Evolutionary conservation across 2,888 invertebrate species (phyloP), one percentile per base, ranked within the genome.

Genomic region (Endotricha flammealis): DNA sequence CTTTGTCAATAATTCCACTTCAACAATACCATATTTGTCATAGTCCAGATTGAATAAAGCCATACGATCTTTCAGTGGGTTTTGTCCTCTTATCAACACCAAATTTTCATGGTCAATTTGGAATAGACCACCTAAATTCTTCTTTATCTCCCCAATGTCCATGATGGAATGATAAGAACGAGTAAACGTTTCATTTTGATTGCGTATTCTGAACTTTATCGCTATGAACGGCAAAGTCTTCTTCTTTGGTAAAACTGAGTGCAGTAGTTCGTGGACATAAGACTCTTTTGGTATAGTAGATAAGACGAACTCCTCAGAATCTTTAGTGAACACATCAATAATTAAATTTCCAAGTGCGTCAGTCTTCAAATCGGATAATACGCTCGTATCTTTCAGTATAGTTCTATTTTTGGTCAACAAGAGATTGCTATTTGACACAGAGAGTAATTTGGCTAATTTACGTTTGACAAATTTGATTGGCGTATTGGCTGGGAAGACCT

Each of bases 101-200:
- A 92, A 62, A 25, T 83, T 70, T 8, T 87, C 73, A 0, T 78
- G 76, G 9, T 88, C 78, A 1, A 89, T 73, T 60, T 86, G 79
- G 55, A 92, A 91, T 25, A 90, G 77, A 1, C 86, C 87, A 1
- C 79, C 87, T 25, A 92, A 74, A 50, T 90, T 90, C 48, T 87
- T 85, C 61, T 90, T 91, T 25, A 92, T 80, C 53, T 90, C 90
- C 34, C 75, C 81, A 30, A 91, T 69, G 40, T 83, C 88, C 63
- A 88, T 83, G 12, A 78, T 75, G 1, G 80, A 78, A 36, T 87
- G 79, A 46, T 88, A 89, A 0, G 88, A 86, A 25, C 88, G 80
- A 7, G 88, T 89, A 46, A 89, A 89, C 22, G 59, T 56, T 7
- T 58, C 64, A 43, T 70, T 76, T 52, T 85, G 85, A 52, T 78